Conservation (phyloP, 2,113 vertebrate species). For the Chlorodrepanis virens region DNA sequence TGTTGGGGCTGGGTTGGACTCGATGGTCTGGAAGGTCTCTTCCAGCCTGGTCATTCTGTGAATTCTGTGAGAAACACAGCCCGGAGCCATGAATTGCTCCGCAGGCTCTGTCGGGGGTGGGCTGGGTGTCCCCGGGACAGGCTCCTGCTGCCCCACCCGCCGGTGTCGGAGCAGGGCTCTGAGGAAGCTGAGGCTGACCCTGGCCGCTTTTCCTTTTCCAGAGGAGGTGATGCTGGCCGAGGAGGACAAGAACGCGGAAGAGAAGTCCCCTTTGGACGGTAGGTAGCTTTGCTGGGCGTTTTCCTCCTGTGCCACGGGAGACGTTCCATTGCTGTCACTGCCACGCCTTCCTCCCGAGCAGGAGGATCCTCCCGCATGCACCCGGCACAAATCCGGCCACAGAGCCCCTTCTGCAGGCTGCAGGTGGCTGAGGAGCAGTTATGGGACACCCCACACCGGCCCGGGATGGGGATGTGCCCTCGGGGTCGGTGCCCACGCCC, state of each 20-base stretch:
- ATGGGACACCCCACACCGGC: background rate
- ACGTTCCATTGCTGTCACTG: background rate
- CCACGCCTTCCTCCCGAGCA: background rate
- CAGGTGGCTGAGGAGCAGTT: background rate
- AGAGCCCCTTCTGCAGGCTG: background rate
- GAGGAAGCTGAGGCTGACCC: background rate
- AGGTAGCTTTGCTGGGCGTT: constrained; percentile 41
- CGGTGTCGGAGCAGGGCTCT: accelerated
- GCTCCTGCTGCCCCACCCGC: background rate
- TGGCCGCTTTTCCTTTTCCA: constrained; percentile 61
- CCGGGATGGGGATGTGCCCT: constrained; percentile 27
- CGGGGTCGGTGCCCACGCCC: background rate
- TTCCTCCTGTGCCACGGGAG: background rate
- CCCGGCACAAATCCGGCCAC: background rate
- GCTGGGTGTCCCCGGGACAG: background rate
- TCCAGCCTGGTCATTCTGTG: background rate
- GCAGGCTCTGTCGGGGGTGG: accelerated
- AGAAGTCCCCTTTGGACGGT: constrained; percentile 92
- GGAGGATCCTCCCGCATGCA: background rate
- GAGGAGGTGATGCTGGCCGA: constrained; percentile 99
- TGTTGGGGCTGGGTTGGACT: background rate
- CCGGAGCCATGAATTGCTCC: background rate
- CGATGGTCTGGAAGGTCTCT: background rate
- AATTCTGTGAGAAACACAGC: accelerated
- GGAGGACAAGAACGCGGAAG: constrained; percentile 92